phyloP scores from a whole-genome alignment of 2,888 invertebrate species.

The Agriotes lineatus region DNA sequence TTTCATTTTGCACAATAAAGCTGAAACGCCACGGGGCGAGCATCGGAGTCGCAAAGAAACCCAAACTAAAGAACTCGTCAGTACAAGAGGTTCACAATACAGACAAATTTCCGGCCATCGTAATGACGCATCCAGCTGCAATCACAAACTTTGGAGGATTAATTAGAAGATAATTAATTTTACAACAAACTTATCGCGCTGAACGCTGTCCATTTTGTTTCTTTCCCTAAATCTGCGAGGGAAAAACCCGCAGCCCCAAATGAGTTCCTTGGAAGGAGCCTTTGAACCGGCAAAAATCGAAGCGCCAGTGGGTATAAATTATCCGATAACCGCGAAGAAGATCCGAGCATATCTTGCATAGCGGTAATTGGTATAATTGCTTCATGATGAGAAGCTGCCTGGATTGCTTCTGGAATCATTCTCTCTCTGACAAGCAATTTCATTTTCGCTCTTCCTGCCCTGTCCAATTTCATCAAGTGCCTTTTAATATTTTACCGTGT shows the following conservation, averaged over 20 bases:
- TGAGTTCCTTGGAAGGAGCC: constrained; percentile 24
- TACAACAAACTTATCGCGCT: constrained; percentile 38
- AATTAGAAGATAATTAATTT: constrained; percentile 50
- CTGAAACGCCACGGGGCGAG: constrained; percentile 3
- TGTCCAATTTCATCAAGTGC: constrained; percentile 56
- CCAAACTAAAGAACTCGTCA: constrained; percentile 27
- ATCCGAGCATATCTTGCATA: constrained; percentile 52
- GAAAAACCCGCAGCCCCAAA: constrained; percentile 16
- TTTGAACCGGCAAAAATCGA: constrained; percentile 41
- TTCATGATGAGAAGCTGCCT: constrained; percentile 55
- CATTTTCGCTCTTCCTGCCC: constrained; percentile 51
- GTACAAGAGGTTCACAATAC: constrained; percentile 28
- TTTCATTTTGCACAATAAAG: constrained; percentile 16
- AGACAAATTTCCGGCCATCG: constrained; percentile 36
- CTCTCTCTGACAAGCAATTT: constrained; percentile 56
- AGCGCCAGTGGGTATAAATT: constrained; percentile 48
- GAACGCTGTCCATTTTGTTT: constrained; percentile 36
- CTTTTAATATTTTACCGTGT: constrained; percentile 55
- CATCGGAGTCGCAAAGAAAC: constrained; percentile 1
- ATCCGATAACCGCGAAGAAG: constrained; percentile 51
- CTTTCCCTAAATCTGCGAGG: constrained; percentile 11
- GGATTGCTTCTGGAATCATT: constrained; percentile 53
- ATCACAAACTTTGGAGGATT: constrained; percentile 47
- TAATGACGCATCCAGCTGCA: constrained; percentile 40
- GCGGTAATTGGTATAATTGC: constrained; percentile 57